Evolutionary conservation across 53 echinoderm and acorn worm species (phyloP).

Genomic region (Hippasteria phrygiana): DNA sequence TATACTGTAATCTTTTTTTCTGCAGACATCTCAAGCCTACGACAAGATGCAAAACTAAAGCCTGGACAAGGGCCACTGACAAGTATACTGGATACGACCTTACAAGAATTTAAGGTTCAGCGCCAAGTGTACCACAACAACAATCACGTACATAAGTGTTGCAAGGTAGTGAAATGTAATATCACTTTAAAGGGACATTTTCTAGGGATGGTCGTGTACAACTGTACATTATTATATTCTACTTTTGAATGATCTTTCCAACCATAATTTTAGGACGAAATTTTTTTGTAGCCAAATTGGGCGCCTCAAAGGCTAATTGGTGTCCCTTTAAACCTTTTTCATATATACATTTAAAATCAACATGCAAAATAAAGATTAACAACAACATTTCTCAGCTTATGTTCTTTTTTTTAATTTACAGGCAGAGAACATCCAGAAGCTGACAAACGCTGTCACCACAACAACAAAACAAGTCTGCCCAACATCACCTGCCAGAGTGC

Average conservation of each 20-base stretch:
- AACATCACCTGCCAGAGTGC: not conserved
- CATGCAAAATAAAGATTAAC: not conserved
- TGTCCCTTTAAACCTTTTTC: too few species aligned
- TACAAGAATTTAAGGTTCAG: constrained; percentile 31
- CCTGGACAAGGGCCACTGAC: constrained; percentile 49
- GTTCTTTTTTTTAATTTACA: not conserved
- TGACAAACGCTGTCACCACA: not conserved
- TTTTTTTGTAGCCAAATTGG: too few species aligned
- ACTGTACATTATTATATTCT: too few species aligned
- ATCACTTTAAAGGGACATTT: not conserved
- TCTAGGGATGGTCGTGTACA: too few species aligned
- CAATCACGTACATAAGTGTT: constrained; percentile 60
- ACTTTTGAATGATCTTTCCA: too few species aligned
- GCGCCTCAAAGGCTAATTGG: too few species aligned
- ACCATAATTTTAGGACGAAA: too few species aligned
- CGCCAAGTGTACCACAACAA: constrained; percentile 61
- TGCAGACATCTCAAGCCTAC: constrained; percentile 1
- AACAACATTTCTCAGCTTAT: not conserved
- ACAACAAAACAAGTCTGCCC: constrained; percentile 42
- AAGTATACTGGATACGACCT: constrained; percentile 16
- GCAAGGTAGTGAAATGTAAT: constrained; percentile 18
- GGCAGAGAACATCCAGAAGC: constrained; percentile 28
- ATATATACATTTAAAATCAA: not conserved
- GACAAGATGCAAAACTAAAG: not conserved
- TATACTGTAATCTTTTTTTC: not conserved